These are phyloP conservation scores for Pipistrellus nathusii DNA, from an alignment of 2,797 vertebrate species.

Conservation along the genomic window DNA sequence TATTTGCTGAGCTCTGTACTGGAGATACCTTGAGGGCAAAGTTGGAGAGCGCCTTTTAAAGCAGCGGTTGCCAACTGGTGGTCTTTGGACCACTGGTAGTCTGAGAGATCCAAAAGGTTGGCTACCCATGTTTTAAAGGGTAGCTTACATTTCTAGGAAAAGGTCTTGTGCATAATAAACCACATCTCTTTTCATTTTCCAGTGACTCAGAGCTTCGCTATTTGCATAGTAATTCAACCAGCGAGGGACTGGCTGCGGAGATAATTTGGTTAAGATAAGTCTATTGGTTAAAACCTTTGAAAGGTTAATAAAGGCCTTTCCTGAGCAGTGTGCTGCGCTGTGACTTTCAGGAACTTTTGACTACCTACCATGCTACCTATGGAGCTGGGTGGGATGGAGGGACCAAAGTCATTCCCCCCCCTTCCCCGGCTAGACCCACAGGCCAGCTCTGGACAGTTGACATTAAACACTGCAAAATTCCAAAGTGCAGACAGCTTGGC, in stretches of 20 bases:
- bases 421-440: background rate
- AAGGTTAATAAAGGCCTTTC: slow-evolving; percentile 46
- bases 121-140: background rate
- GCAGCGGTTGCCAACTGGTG: no score
- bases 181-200: slow-evolving; percentile 46
- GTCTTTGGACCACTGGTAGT: no score
- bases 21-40: background rate
- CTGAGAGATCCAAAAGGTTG: no score
- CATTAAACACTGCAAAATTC: slow-evolving; percentile 81
- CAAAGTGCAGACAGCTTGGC: slow-evolving; percentile 77
- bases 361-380: background rate
- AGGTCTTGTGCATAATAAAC: background rate
- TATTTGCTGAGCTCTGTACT: background rate
- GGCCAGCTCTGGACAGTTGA: slow-evolving; percentile 66
- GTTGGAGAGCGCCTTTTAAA: slow-evolving; percentile 26
- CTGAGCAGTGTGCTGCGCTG: background rate
- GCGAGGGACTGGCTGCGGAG: background rate
- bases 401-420: background rate
- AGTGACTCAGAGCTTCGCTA: slow-evolving; percentile 62
- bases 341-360: background rate
- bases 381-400: background rate
- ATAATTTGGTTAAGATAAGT: slow-evolving; percentile 58
- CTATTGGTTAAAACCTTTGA: background rate
- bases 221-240: slow-evolving; percentile 66
- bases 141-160: slow-evolving; percentile 43